Evolutionary conservation across 2,113 vertebrate species (phyloP), one percentile per base, ranked within the genome.

Genomic region (Catharus minimus): DNA sequence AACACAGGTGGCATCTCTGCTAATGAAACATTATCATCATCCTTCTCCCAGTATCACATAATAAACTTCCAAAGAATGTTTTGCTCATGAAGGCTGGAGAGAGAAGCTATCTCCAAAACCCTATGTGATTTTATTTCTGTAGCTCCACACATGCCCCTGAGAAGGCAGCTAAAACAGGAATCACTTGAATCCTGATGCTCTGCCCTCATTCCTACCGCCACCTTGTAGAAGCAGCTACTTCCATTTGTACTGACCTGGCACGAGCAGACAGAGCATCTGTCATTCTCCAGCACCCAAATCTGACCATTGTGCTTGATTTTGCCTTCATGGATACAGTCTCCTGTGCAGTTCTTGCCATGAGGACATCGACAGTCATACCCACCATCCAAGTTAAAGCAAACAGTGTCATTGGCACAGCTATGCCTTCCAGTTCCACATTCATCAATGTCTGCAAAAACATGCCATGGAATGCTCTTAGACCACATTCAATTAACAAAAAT

Each of bases 301-400:
- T 99, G 99, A 68, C 99, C 98, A 1, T 97, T 99, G 97, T 99
- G 99, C 82, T 99, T 99, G 96, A 99, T 97, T 97, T 98, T 99
- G 56, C 98, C 98, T 84, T 98, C 98, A 53, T 99, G 99, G 94
- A 98, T 96, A 89, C 99, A 99, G 96, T 99, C 99, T 10, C 99
- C 99, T 5, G 99, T 99, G 98, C 99, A 99, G 92, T 99, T 99
- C 96, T 98, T 99, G 27, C 99, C 99, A 22, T 99, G 99, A 43
- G 99, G 99, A 96, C 99, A 99, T n/a, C 99, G 98, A 67, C 99
- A 99, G 93, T 99, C 99, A 11, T 99, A 99, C 17, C 99, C 99
- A 20, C 99, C 99, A 60, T 99, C 99, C 98, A 99, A 90, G 97
- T 99, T 99, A 97, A 99, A 99, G 97, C 99, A 99, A 97, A 99